Evolutionary conservation across 1,140 invertebrate genomes (phyloP), one percentile per base, ranked within the genome.

Genomic region (Dendrolimus kikuchii): DNA sequence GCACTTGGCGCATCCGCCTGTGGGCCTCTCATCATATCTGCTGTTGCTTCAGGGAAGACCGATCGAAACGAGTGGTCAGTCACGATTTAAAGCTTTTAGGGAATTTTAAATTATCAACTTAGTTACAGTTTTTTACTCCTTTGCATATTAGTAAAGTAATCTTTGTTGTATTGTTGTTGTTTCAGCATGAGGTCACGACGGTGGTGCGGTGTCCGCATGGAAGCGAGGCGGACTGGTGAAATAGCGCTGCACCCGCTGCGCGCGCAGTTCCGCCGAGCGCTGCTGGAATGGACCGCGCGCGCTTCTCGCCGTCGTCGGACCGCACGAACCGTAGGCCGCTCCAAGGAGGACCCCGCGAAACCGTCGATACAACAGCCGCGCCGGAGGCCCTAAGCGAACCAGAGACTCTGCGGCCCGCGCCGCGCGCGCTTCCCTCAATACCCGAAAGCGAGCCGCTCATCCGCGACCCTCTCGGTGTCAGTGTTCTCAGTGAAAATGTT

Each of bases 151-250:
- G 41, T 42, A 7, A 7, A 7, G 7, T n/a, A 46, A 46, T 46
- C 2, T 2, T 0, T 23, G 23, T 47, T 10, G 23, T 47, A 23
- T 47, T 47, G 36, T 46, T 57, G 46, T 62, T 66, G 51, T 79
- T 78, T 0, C 80, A 86, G 80, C 81, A 86, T 86, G 81, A 84
- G 77, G 78, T 84, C 81, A 68, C 76, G 77, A 62, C 71, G 79
- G 72, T 65, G 73, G 66, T 77, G 79, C 68, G 74, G 78, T 71
- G 66, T 71, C 77, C 82, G 82, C 78, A 86, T 86, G 82, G 81
- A 81, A 84, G 81, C 77, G 71, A 70, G 75, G 78, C 80, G 81
- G 64, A 63, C 67, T 75, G 81, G 59, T 84, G 70, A 80, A 40
- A 58, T 48, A 60, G 78, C 79, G 74, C 72, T 80, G 77, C 76